Evolutionary conservation across 2,888 invertebrate genomes (phyloP).

Genomic region (Ectropis crepuscularia): DNA sequence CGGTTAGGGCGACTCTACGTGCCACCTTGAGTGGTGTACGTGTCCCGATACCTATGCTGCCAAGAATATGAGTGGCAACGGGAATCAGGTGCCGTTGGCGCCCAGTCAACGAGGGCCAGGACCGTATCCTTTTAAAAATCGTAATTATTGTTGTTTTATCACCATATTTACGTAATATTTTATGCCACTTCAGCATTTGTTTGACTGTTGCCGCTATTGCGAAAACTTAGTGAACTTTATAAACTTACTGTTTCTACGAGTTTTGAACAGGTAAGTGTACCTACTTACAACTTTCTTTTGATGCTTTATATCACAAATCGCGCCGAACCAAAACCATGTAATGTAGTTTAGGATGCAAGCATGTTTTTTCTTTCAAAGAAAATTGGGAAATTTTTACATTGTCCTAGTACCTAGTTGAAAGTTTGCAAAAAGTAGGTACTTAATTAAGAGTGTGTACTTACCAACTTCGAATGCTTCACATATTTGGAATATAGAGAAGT

Average conservation of each 20-base stretch:
- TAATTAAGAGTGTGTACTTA: too few relatives aligned
- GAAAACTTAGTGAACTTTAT: conserved; percentile 50
- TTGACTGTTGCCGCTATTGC: conserved; percentile 65
- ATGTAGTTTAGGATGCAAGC: too few relatives aligned
- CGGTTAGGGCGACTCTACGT: conserved; percentile 82
- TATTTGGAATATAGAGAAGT: too few relatives aligned
- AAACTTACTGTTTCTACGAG: conserved; percentile 3
- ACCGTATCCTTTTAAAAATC: conserved; percentile 84
- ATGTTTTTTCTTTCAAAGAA: background rate
- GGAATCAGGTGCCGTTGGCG: conserved; percentile 87
- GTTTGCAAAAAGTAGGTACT: too few relatives aligned
- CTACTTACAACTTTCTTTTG: background rate
- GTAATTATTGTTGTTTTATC: conserved; percentile 56
- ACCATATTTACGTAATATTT: conserved; percentile 79
- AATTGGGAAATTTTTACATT: background rate
- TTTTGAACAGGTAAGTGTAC: conserved; percentile 9
- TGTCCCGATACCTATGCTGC: conserved; percentile 85
- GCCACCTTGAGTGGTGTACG: conserved; percentile 87
- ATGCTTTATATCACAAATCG: background rate
- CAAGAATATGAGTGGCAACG: conserved; percentile 87
- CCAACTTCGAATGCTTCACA: too few relatives aligned
- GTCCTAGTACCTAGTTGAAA: too few relatives aligned
- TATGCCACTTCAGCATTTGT: conserved; percentile 72
- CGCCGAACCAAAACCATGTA: too few relatives aligned
- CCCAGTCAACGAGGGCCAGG: conserved; percentile 84